These are phyloP conservation scores for Ceratitis capitata DNA, from an alignment of 1,140 invertebrate species.

Conservation along the genomic window DNA sequence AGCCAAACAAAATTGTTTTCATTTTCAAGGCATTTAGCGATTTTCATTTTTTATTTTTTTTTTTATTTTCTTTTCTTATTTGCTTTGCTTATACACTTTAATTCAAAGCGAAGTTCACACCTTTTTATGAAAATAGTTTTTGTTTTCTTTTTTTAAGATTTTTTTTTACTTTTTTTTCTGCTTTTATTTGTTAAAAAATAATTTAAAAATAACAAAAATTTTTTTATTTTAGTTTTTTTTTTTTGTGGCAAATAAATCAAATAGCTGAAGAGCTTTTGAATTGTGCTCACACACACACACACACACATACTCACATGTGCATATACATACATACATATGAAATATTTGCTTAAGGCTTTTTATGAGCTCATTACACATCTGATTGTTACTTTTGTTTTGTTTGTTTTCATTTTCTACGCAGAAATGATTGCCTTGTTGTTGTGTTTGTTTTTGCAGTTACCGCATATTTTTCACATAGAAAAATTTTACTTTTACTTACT, in stretches of 20 bases:
- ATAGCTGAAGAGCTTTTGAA: background rate
- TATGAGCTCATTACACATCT: background rate
- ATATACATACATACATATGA: too few species aligned
- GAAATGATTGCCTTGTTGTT: background rate
- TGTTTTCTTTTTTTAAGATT: background rate
- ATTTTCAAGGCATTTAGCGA: background rate
- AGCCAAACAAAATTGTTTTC: background rate
- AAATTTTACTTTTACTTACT: background rate
- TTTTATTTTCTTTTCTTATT: too few species aligned
- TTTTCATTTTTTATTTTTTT: background rate
- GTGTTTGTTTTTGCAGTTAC: constrained; percentile 5
- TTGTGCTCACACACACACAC: background rate
- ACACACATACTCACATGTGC: too few species aligned
- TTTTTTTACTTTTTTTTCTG: background rate
- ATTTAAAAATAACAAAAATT: too few species aligned
- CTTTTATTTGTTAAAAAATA: background rate
- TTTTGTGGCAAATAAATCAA: background rate
- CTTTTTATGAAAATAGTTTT: background rate
- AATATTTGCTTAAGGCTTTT: background rate
- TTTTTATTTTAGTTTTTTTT: too few species aligned
- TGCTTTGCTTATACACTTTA: too few species aligned
- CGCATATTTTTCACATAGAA: background rate
- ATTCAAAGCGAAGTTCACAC: background rate
- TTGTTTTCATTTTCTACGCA: background rate
- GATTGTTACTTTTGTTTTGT: background rate